Conservation (phyloP, 2,113 vertebrate species). For the Neogale vison region DNA sequence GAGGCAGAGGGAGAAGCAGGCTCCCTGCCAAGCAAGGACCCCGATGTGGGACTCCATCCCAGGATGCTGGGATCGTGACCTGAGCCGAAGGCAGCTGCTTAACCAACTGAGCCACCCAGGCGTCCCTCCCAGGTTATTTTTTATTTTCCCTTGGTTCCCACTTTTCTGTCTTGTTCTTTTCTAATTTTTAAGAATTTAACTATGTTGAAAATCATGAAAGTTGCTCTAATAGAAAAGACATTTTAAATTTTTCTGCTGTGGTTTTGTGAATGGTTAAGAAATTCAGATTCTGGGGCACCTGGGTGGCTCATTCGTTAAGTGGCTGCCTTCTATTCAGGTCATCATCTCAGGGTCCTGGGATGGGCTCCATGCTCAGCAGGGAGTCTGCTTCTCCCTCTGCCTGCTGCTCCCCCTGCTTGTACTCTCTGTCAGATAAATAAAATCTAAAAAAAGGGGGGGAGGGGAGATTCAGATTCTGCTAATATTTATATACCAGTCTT, state of each 20-base stretch:
- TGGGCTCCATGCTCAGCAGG: neutral
- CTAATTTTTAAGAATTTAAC: neutral
- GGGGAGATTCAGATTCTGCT: neutral
- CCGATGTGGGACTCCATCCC: no score
- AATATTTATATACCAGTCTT: conserved; percentile 8
- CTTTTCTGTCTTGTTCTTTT: neutral
- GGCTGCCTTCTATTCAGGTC: neutral
- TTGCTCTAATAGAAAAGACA: neutral
- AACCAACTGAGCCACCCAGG: no score
- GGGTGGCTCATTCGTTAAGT: neutral
- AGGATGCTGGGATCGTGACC: no score
- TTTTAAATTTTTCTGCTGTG: neutral
- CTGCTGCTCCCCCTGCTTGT: neutral
- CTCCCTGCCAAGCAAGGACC: no score
- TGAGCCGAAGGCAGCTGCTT: no score
- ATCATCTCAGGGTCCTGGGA: neutral
- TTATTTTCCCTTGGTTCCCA: neutral
- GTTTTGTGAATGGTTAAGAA: neutral
- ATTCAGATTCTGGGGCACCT: neutral
- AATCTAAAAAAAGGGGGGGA: neutral
- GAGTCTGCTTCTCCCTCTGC: neutral
- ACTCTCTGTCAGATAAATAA: neutral
- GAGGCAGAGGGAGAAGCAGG: no score
- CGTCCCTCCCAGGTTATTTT: neutral
- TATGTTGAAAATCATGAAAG: neutral